Evolutionary conservation across 2,113 vertebrate genomes (phyloP), one percentile per base, ranked within the genome.

Genomic region (Barnardius zonarius): DNA sequence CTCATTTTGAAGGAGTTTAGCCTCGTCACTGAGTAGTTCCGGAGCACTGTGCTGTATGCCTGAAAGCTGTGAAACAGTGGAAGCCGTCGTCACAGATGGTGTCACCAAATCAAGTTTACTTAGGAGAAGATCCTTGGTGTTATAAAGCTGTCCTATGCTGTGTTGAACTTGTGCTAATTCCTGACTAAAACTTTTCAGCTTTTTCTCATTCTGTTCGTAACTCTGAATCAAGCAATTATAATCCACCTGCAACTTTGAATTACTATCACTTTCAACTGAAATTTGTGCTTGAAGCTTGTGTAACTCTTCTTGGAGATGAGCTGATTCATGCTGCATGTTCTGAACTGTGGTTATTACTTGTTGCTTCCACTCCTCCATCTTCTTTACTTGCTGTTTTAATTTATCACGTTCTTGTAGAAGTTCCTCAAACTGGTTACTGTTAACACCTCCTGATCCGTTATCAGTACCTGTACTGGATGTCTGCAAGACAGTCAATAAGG

Each of bases 281-380:
- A 99, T 98, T 85, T 99, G 99, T 14, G 98, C 97, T 91, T 99
- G 99, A 37, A 99, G 98, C 16, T 98, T 98, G 13, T 99, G 96
- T 20, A 99, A 98, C 61, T 99, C 99, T 39, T 99, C 99, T 33
- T 99, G 99, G 44, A 99, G 98, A 90, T 99, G 99, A 27, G 98
- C 99, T 0, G 99, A 99, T 96, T 99, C 99, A 3, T 99, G 99
- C n/a, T 99, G 99, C 99, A 99, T 99, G 82, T 99, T 99, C 92
- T 99, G 99, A 15, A 99, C 99, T 0, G 99, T 99, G 23, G 99
- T 99, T 95, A 99, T 99, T 64, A 99, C 99, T 88, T 99, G 99
- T 74, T 99, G 99, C 85, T 99, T 99, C 99, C 99, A 99, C 93
- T 99, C 99, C 33, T 99, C 99, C 99, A 99, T 99, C 96, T 99